Conservation (phyloP, 2,113 vertebrate genomes). For the Porphyrio hochstetteri region DNA sequence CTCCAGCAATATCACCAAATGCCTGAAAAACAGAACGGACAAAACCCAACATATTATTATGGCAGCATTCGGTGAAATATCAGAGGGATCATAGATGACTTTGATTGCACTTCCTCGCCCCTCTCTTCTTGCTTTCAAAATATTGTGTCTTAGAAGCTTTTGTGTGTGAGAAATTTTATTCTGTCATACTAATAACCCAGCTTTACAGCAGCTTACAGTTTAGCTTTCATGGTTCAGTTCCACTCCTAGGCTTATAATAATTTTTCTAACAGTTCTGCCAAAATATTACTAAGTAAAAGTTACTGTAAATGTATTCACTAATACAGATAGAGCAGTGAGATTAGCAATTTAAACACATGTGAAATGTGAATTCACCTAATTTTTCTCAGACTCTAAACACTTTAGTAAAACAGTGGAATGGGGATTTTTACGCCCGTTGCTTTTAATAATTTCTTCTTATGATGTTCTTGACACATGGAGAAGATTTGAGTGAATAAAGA, state of each 20-base stretch:
- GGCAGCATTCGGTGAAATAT: neutral
- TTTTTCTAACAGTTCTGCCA: constrained; percentile 63
- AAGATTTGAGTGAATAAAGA: constrained; percentile 23
- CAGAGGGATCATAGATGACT: constrained; percentile 16
- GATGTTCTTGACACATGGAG: constrained; percentile 22
- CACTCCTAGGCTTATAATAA: constrained; percentile 41
- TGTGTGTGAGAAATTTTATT: constrained; percentile 61
- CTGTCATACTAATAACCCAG: constrained; percentile 65
- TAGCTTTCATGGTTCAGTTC: constrained; percentile 64
- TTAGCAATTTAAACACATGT: constrained; percentile 53
- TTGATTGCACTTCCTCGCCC: constrained; percentile 6
- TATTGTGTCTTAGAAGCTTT: constrained; percentile 15
- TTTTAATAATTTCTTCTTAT: constrained; percentile 37
- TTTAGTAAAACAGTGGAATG: constrained; percentile 16
- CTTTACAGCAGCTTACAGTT: constrained; percentile 47
- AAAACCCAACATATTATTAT: neutral
- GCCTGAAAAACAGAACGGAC: constrained; percentile 74
- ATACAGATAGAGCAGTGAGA: constrained; percentile 32
- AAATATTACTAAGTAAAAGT: constrained; percentile 46
- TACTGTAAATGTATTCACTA: constrained; percentile 45
- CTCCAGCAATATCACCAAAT: constrained; percentile 75
- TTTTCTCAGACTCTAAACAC: constrained; percentile 24
- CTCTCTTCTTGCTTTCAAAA: constrained; percentile 38
- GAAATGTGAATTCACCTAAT: constrained; percentile 54
- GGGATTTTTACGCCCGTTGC: neutral